Percentiles rank a stretch among this genome's conserved stretches.
Conservation (phyloP, 2,113 vertebrate genomes). For the Tetraodon nigroviridis region DNA sequence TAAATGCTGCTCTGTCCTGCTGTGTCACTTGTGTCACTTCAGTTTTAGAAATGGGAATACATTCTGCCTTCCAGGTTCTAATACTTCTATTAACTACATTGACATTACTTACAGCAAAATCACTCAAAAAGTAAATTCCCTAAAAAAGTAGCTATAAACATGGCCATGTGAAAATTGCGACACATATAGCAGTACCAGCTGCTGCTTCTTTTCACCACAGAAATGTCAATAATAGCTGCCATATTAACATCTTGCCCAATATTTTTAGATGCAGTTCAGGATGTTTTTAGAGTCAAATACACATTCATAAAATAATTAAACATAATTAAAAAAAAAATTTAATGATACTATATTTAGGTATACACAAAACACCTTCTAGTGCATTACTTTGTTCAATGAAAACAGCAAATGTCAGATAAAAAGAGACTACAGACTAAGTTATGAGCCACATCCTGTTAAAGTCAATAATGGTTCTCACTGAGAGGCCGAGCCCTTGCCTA, state of each 20-base stretch:
- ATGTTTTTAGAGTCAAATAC: background rate
- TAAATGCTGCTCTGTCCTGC: too few species aligned
- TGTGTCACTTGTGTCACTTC: too few species aligned
- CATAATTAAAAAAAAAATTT: too few species aligned
- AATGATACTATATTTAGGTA: too few species aligned
- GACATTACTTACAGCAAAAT: too few species aligned
- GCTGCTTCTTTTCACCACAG: conserved; percentile 8
- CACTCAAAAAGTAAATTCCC: too few species aligned
- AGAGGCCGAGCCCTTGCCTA: conserved; percentile 8
- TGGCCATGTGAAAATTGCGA: background rate
- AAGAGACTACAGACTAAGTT: background rate
- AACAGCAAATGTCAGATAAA: background rate
- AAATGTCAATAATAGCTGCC: background rate
- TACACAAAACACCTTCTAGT: too few species aligned
- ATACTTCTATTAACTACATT: too few species aligned
- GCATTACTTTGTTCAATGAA: too few species aligned
- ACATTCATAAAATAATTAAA: background rate
- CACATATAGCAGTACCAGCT: conserved; percentile 14
- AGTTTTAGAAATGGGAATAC: too few species aligned
- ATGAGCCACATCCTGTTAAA: conserved; percentile 37
- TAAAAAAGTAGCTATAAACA: background rate
- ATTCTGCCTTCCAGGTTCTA: too few species aligned
- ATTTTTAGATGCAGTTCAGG: background rate
- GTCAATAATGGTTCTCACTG: conserved; percentile 20
- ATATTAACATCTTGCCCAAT: background rate